Base-by-base conservation (phyloP, 1,140 invertebrate species). In the Galendromus occidentalis region DNA sequence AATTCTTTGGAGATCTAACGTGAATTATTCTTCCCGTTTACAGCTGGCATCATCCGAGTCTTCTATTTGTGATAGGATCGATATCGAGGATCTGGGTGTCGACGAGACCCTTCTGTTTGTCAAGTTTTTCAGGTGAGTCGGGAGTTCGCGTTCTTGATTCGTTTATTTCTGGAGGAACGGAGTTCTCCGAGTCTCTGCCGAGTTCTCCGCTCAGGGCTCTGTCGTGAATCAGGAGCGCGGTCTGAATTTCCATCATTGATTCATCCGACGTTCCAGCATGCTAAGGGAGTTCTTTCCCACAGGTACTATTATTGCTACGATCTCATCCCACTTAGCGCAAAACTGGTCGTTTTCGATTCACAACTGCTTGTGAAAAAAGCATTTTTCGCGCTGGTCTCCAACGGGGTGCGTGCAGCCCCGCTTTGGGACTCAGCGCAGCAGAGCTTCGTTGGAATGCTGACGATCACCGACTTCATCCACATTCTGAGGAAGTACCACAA, bases 401-500 rank as follows among this genome's bases (percentile, higher is more conserved):
- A 98, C 82, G 93, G 88, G 44, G 93, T 98, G 0, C 82, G 95
- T 72, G 95, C 95, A 17, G 95, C 96, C 18, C 94, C 94, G 0
- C 79, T 99, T 39, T 99, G 94, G 94, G 92, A 98, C 74, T 91
- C 86, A 67, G 79, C 81, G 63, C 83, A 84, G 70, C 93, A 98
- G 75, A 81, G 87, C 74, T 98, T 85, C 76, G 86, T 82, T 71
- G 81, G 73, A 30, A 98, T 99, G 94, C 80, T 99, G 64, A 99
- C 96, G 42, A 98, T 99, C 71, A 98, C 96, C 51, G 96, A 99
- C 78, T 98, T 99, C 75, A 99, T 99, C 73, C 91, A 93, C 77
- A 98, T 99, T 72, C 80, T 98, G 63, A 86, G 93, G 78, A 80
- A 76, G 67, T 95, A 92, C 84, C 95, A 97, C 79, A 93, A 88